phyloP scores from a whole-genome alignment of 2,797 vertebrate species.

The Euphonia xanthogaster region DNA sequence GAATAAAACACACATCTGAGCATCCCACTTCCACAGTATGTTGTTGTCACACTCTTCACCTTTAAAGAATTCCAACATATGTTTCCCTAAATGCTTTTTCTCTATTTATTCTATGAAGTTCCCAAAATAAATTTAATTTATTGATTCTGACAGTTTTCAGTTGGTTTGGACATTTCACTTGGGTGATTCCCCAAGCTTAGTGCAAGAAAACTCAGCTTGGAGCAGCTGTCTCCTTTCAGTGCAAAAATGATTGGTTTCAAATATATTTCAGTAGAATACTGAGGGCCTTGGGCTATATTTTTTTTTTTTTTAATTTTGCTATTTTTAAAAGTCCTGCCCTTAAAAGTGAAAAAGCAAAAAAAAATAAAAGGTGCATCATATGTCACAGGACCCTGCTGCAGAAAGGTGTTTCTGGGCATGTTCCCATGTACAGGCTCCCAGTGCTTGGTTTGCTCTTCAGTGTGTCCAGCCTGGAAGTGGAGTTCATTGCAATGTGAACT shows the following conservation, averaged over 20 bases:
- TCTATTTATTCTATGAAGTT: background rate
- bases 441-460: background rate
- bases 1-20: constrained; percentile 25
- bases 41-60: constrained; percentile 60
- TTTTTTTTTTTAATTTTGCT: background rate
- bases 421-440: background rate
- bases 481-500: background rate
- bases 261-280: background rate
- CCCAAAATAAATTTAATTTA: constrained; percentile 42
- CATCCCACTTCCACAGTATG: constrained; percentile 59
- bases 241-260: background rate
- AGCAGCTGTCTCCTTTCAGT: constrained; percentile 25
- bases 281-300: background rate
- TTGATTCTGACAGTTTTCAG: constrained; percentile 44
- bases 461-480: background rate
- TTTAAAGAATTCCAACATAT: constrained; percentile 53
- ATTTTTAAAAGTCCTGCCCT: background rate
- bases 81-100: constrained; percentile 4
- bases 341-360: background rate
- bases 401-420: background rate
- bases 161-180: constrained; percentile 29
- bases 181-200: constrained; percentile 20
- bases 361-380: fast-evolving
- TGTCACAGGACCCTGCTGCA: background rate
- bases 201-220: background rate